Base-by-base conservation (phyloP, 2,888 invertebrate genomes). In the Idaea dimidiata region DNA sequence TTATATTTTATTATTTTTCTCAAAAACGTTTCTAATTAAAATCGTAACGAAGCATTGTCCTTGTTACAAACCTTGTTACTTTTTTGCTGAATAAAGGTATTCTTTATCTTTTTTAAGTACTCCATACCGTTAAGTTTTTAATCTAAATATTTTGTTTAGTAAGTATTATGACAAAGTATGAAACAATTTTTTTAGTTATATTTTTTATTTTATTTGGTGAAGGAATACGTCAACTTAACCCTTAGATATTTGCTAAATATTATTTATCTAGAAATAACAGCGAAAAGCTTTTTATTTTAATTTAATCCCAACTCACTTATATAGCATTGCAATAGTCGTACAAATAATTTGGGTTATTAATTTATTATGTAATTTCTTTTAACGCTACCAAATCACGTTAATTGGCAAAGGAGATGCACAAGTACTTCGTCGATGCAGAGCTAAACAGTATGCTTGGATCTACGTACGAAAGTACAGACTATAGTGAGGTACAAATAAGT, bases 401-500 rank as follows among this genome's bases (percentile, higher is more conserved):
- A 89, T 91, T 90, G 89, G 88, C 93, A 93, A 93, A 96, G 96
- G 94, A 94, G 94, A 95, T 95, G 95, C 95, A 95, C 94, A 95
- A 94, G 89, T 95, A 96, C 94, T 96, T 95, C 94, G 95, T 96
- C 94, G 96, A 96, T 85, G 96, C 96, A 80, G 96, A 96, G 93
- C 94, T 96, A 92, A 95, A 95, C 89, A 94, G 95, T 87, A 95
- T 96, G 95, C 93, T 95, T 87, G 94, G 94, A 87, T 89, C 94
- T 69, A 91, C 93, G 80, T 94, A 94, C 91, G 94, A 94, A 81
- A 93, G 81, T 87, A 82, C 88, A 79, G 93, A 93, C 60, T 91
- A 88, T 81, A 79, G 79, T 69, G 92, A 93, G 93, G 93, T 93
- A 93, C 76, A 71, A 69, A 75, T 67, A 77, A 80, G 72, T 66